phyloP scores from a whole-genome alignment of 2,888 invertebrate species.

The Diarsia mendica region DNA sequence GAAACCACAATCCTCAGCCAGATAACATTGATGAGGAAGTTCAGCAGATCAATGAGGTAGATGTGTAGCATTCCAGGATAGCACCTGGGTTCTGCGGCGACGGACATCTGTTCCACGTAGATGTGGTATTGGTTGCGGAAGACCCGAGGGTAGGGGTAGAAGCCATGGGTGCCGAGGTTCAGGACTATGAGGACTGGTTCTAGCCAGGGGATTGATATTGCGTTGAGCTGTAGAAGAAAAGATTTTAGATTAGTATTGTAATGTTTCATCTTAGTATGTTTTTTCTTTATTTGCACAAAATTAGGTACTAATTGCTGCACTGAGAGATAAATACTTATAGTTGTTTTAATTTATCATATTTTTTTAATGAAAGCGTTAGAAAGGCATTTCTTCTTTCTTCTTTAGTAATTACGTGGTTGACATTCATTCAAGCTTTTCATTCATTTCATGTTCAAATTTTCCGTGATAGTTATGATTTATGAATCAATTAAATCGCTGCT shows the following conservation, averaged over 20 bases:
- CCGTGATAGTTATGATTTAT: background rate
- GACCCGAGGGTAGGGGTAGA: slow-evolving; percentile 80
- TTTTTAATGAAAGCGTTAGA: too few species aligned
- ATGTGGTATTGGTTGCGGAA: slow-evolving; percentile 71
- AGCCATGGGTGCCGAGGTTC: slow-evolving; percentile 84
- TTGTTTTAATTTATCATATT: background rate
- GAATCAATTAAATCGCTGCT: background rate
- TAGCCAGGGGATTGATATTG: slow-evolving; percentile 74
- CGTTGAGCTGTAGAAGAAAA: slow-evolving; percentile 70
- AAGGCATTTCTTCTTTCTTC: too few species aligned
- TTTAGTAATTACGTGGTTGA: too few species aligned
- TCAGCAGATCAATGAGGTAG: slow-evolving; percentile 76
- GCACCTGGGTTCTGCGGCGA: slow-evolving; percentile 71
- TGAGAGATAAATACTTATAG: background rate
- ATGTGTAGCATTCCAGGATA: slow-evolving; percentile 83
- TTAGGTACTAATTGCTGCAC: background rate
- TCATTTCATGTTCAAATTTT: too few species aligned
- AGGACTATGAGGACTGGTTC: slow-evolving; percentile 77
- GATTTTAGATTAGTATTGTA: background rate
- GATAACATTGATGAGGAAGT: slow-evolving; percentile 79
- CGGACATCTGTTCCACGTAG: slow-evolving; percentile 72
- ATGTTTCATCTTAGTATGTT: background rate
- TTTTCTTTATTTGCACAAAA: background rate
- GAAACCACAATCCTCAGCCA: slow-evolving; percentile 80
- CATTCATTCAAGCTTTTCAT: too few species aligned